phyloP scores from a whole-genome alignment of 1,140 invertebrate species.

The Laupala kohalensis region DNA sequence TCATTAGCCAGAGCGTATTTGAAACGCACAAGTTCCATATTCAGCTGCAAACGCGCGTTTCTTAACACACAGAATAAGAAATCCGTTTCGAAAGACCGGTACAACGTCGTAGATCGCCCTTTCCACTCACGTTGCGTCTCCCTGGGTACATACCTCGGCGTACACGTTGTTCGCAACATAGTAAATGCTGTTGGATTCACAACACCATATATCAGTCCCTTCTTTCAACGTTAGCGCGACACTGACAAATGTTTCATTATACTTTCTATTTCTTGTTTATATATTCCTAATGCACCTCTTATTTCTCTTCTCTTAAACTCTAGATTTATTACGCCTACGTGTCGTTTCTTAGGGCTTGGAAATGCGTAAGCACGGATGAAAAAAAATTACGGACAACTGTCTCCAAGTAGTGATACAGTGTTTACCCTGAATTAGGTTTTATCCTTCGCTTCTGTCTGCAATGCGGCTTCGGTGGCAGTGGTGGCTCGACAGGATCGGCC shows the following conservation, averaged over 20 bases:
- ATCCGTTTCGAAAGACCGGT: not conserved
- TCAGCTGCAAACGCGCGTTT: not conserved
- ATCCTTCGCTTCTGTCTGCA: not conserved
- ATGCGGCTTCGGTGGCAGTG: too few species aligned
- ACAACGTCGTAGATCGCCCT: not conserved
- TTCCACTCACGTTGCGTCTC: not conserved
- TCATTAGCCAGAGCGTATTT: too few species aligned
- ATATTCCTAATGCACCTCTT: not conserved
- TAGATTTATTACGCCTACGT: not conserved
- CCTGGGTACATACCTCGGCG: not conserved
- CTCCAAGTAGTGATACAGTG: too few species aligned
- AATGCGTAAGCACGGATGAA: not conserved
- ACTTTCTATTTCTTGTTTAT: not conserved
- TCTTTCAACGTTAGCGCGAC: not conserved
- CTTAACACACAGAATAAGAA: not conserved
- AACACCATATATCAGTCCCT: not conserved
- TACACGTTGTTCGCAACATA: not conserved
- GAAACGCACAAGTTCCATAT: not conserved
- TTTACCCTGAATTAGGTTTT: not conserved
- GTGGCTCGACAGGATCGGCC: not conserved
- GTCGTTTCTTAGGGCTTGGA: not conserved
- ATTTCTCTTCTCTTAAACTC: not conserved
- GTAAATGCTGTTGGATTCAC: not conserved
- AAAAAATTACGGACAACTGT: too few species aligned
- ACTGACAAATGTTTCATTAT: not conserved